Evolutionary conservation across 2,888 invertebrate species (phyloP).

Genomic region (Scaptomyza tumidula): DNA sequence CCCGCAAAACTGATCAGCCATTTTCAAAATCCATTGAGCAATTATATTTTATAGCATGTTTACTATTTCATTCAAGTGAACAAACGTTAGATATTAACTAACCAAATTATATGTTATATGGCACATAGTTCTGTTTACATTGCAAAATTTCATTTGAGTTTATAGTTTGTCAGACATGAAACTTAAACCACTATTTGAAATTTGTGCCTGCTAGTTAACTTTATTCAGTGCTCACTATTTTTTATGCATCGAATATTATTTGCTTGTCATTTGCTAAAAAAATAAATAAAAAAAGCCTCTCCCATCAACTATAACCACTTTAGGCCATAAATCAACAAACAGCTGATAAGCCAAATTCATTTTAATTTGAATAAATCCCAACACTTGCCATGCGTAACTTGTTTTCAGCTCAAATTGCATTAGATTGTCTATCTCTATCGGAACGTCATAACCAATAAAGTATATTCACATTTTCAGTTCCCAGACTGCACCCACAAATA

Average conservation of each 20-base stretch:
- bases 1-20: constrained; percentile 6
- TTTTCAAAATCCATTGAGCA: constrained; percentile 8
- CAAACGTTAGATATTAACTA: neutral
- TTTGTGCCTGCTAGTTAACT: neutral
- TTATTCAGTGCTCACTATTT: constrained; percentile 17
- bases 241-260: too few species aligned
- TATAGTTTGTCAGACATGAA: too few species aligned
- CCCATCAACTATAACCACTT: constrained; percentile 3
- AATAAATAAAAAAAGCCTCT: neutral
- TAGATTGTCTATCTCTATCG: neutral
- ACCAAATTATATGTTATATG: neutral
- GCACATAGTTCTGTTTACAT: neutral
- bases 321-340: constrained; percentile 15
- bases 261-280: too few species aligned
- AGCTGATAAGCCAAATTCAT: constrained; percentile 48
- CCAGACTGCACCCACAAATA: constrained; percentile 38
- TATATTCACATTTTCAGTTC: constrained; percentile 15
- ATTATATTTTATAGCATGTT: constrained; percentile 22
- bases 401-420: constrained; percentile 10
- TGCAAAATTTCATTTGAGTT: neutral
- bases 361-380: constrained; percentile 52
- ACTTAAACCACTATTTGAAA: too few species aligned
- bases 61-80: neutral
- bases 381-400: constrained; percentile 30
- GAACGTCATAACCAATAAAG: constrained; percentile 2